Conservation (phyloP, 2,113 vertebrate genomes). For the Crotophaga sulcirostris region DNA sequence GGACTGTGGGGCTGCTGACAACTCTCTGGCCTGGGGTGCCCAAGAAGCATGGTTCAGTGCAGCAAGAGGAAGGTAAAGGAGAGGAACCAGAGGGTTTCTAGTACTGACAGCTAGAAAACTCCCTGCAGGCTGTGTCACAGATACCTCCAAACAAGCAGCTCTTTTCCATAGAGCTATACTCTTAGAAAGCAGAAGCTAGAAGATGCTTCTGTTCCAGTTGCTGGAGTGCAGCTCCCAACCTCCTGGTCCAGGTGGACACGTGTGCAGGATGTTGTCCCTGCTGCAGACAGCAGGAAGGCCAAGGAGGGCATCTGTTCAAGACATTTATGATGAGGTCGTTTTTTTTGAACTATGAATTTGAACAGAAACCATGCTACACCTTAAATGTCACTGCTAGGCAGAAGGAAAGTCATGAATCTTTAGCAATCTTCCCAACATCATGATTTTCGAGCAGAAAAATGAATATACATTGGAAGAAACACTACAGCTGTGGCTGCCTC, state of each 20-base stretch:
- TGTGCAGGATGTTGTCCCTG: not conserved
- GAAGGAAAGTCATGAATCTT: not conserved
- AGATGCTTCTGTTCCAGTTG: not conserved
- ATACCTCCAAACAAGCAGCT: not conserved
- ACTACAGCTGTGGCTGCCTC: conserved; percentile 22
- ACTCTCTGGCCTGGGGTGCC: not conserved
- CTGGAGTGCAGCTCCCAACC: not conserved
- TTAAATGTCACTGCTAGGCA: not conserved
- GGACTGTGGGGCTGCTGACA: not conserved
- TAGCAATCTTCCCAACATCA: not conserved
- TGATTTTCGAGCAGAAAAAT: not conserved
- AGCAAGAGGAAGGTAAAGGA: not conserved
- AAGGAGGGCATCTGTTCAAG: not conserved
- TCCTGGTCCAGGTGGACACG: not conserved
- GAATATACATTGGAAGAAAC: not conserved
- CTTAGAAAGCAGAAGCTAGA: not conserved
- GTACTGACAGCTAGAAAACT: not conserved
- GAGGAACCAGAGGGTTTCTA: not conserved
- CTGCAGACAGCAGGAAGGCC: not conserved
- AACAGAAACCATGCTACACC: not conserved
- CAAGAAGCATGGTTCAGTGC: not conserved
- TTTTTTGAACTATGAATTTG: not conserved
- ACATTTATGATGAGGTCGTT: fast-evolving
- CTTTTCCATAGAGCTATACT: not conserved
- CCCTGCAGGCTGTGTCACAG: not conserved